Conservation (phyloP, 2,113 vertebrate genomes). For the Anhinga rufa region DNA sequence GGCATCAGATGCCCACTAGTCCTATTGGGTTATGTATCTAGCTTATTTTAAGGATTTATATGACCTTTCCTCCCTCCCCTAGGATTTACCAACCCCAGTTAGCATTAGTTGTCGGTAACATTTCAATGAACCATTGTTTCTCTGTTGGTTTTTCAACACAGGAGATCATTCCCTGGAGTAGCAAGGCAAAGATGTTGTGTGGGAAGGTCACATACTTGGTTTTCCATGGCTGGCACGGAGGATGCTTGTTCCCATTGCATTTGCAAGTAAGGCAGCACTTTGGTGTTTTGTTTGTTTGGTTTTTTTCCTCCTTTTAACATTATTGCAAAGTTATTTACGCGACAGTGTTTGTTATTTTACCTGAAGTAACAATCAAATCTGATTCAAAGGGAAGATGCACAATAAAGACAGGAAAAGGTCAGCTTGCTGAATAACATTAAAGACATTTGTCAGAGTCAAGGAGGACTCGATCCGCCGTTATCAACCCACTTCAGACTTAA, state of each 20-base stretch:
- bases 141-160: conserved; percentile 6
- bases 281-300: background rate
- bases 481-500: conserved; percentile 65
- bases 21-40: background rate
- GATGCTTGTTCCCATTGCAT: background rate
- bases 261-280: background rate
- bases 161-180: conserved; percentile 9
- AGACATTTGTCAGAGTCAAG: conserved; percentile 72
- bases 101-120: background rate
- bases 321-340: conserved; percentile 54
- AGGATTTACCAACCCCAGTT: background rate
- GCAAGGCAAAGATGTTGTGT: background rate
- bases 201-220: conserved; percentile 31
- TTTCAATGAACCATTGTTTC: conserved; percentile 23
- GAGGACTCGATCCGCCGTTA: conserved; percentile 47
- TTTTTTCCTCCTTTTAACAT: conserved; percentile 27
- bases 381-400: conserved; percentile 66
- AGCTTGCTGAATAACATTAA: conserved; percentile 69
- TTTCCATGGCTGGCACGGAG: conserved; percentile 5
- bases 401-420: conserved; percentile 66
- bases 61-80: conserved; percentile 18
- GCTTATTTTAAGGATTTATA: background rate
- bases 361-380: conserved; percentile 69
- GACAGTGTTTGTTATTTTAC: conserved; percentile 65
- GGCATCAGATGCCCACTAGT: background rate